These are phyloP conservation scores for human DNA, from an alignment of 2,113 vertebrate genomes.

Conservation along the genomic window DNA sequence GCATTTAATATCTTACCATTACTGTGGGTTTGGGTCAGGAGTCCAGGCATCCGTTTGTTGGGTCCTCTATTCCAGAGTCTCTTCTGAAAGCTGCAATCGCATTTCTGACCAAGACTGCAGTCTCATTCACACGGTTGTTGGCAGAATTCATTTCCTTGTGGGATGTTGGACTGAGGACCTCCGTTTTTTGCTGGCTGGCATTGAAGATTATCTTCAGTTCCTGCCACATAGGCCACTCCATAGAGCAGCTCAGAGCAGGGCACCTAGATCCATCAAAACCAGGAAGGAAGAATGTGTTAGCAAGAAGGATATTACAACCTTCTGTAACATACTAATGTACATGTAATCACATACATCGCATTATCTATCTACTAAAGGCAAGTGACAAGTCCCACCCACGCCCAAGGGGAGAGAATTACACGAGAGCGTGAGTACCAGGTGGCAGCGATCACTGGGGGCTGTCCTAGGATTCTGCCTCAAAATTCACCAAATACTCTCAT, in stretches of 20 bases:
- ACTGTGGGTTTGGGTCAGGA: neutral
- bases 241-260: fast-evolving
- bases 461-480: neutral
- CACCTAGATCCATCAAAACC: neutral
- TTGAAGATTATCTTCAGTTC: neutral
- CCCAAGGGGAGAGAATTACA: neutral
- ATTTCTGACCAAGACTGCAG: neutral
- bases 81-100: neutral
- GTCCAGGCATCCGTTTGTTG: neutral
- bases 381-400: neutral
- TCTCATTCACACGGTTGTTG: neutral
- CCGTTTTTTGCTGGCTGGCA: neutral
- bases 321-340: neutral
- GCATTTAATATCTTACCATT: neutral
- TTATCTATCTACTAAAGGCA: neutral
- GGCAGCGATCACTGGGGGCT: neutral
- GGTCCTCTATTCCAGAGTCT: neutral
- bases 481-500: neutral
- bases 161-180: neutral
- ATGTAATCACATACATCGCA: neutral
- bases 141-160: neutral
- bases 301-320: neutral
- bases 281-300: neutral
- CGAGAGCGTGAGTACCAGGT: neutral
- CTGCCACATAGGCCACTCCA: neutral